Conservation (phyloP, 2,888 invertebrate species). For the Cancer borealis region DNA sequence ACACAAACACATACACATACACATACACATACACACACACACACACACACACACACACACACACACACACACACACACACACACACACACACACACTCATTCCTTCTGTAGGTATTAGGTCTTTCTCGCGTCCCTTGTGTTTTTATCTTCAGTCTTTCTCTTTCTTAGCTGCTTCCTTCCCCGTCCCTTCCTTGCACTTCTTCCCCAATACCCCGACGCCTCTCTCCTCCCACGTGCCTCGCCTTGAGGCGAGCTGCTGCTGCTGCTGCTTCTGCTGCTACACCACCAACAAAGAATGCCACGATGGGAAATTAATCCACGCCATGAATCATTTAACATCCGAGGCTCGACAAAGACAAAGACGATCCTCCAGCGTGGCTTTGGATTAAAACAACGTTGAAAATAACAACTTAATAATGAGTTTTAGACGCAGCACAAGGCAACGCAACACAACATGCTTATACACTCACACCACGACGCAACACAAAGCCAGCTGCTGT, state of each 20-base stretch:
- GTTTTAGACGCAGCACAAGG: not conserved
- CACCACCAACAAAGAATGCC: not conserved
- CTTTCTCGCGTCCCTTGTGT: not conserved
- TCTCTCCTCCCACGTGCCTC: not conserved
- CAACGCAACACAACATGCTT: not conserved
- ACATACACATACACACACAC: no score
- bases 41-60: no score
- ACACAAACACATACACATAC: no score
- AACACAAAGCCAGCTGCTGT: not conserved
- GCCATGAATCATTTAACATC: conserved; percentile 6
- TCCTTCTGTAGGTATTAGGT: not conserved
- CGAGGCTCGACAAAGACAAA: not conserved
- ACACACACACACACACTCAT: not conserved
- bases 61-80: no score
- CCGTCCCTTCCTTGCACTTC: not conserved
- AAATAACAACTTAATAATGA: not conserved
- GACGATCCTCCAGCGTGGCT: not conserved
- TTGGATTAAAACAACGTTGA: not conserved
- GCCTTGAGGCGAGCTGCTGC: not conserved
- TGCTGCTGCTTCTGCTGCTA: not conserved
- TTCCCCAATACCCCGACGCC: not conserved
- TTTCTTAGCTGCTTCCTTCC: not conserved
- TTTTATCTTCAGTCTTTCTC: not conserved
- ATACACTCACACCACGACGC: no score
- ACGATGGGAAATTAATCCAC: not conserved